Base-by-base conservation (phyloP, 1,140 invertebrate genomes). In the Nautilus pompilius region DNA sequence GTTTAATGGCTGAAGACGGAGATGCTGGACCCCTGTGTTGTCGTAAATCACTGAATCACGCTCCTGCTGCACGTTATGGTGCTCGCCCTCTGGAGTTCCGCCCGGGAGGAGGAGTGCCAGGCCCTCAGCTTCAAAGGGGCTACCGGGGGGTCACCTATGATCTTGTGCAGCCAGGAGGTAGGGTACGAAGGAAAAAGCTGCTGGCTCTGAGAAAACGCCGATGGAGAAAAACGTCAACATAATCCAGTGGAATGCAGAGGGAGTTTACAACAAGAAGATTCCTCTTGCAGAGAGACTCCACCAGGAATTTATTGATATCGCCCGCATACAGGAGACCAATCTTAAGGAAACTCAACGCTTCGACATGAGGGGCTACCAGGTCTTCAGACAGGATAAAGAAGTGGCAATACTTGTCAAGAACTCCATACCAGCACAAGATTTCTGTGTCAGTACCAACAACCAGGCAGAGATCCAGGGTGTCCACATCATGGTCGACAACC, bases 231-330 rank as follows among this genome's bases (percentile, higher is more conserved):
- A 48, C 3, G 24, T 61, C 29, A 61, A 51, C 49, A 53, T 61
- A 17, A 45, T 61, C 2, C 59, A 61, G 17, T 61, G 59, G 59
- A 61, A 61, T 53, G 59, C 46, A 4, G 48, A 61, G n/a, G 59
- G 59, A 10, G 32, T 61, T 6, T 53, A 30, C 46, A 53, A 51
- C 17, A 62, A 57, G 24, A 62, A 62, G 51, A 13, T 56, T 10
- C 30, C 24, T 32, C 36, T 57, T 15, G 10, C 24, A 10, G 24
- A 62, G 22, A n/a, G 15, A 24, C 46, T 62, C 6, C 26, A 62
- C 5, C 3, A 55, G 46, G 26, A 62, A n/a, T 56, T 28, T 45
- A 62, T 57, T 28, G 33, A 59, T 22, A 36, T 64, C 20, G 29
- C 22, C 33, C 56, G 61, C 28, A 36, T 57, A 13, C 61, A 62